phyloP scores from a whole-genome alignment of 2,797 vertebrate species.

The Alauda arvensis region DNA sequence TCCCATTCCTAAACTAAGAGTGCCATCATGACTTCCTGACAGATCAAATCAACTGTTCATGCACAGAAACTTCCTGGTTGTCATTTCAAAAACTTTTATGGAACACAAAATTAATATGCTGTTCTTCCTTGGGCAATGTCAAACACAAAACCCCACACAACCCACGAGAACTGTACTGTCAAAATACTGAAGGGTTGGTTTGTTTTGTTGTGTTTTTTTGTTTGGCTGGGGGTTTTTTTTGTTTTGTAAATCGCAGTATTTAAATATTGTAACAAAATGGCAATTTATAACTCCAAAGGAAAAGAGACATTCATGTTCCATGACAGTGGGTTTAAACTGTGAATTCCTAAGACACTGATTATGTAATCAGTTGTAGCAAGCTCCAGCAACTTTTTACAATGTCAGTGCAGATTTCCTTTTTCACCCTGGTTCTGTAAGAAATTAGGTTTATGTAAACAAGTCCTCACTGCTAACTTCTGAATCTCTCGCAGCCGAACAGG shows the following conservation, averaged over 20 bases:
- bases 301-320: not conserved
- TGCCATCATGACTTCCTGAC: not conserved
- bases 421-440: not conserved
- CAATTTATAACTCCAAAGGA: rapidly evolving
- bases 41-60: not conserved
- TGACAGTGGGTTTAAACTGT: not conserved
- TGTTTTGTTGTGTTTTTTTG: too few species aligned
- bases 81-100: not conserved
- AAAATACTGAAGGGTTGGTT: not conserved
- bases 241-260: not conserved
- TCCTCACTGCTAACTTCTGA: not conserved
- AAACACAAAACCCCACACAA: not conserved
- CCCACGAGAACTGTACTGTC: not conserved
- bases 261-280: not conserved
- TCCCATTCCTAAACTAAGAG: not conserved
- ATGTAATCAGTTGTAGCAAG: not conserved
- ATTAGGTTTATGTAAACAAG: not conserved
- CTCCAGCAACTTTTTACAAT: not conserved
- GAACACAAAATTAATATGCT: not conserved
- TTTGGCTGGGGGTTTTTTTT: too few species aligned
- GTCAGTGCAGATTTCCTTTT: not conserved
- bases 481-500: not conserved
- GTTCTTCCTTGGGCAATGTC: not conserved
- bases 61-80: not conserved
- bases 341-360: not conserved